Conservation (phyloP, 2,113 vertebrate genomes). For the Rhombomys opimus region DNA sequence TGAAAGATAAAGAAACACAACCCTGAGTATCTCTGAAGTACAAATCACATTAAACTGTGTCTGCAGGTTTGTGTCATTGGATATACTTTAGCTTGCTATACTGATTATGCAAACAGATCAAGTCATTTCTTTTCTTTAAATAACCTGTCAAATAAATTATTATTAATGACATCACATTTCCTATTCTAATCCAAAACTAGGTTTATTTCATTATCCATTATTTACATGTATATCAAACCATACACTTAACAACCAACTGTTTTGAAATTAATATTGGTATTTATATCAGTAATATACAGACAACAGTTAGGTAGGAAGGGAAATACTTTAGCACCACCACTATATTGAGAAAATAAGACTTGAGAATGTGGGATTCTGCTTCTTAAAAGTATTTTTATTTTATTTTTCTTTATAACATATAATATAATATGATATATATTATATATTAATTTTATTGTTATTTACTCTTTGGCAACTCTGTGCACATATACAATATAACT, state of each 20-base stretch:
- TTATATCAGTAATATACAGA: neutral
- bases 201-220: neutral
- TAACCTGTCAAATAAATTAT: neutral
- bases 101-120: neutral
- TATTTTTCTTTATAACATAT: neutral
- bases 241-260: neutral
- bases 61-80: neutral
- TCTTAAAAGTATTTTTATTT: neutral
- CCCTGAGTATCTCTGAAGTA: neutral
- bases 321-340: neutral
- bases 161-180: neutral
- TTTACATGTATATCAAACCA: neutral
- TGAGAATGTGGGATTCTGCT: neutral
- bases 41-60: too few relatives aligned
- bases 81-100: neutral
- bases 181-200: slow-evolving; percentile 1
- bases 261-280: neutral
- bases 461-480: neutral
- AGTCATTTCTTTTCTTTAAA: slow-evolving; percentile 2
- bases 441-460: neutral
- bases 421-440: too few relatives aligned
- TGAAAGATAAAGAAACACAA: too few relatives aligned
- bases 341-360: neutral
- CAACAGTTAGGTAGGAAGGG: neutral
- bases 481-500: neutral